Evolutionary conservation across 2,113 vertebrate genomes (phyloP), one percentile per base, ranked within the genome.

Genomic region (Seriola rivoliana): DNA sequence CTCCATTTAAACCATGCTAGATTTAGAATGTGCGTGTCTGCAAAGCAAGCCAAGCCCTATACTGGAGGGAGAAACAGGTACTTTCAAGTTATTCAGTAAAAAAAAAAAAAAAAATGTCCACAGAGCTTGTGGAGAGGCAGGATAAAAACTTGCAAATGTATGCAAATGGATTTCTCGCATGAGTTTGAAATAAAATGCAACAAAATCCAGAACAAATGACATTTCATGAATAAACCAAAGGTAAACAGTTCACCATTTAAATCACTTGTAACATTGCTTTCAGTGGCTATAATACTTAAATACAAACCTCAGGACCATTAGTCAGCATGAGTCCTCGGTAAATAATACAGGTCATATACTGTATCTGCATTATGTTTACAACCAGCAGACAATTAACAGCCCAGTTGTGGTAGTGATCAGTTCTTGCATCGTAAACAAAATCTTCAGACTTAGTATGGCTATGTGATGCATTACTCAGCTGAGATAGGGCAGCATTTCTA

Each of bases 21-120:
- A 88, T 84, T 86, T 82, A 82, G 82, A 88, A 73, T 52, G 52
- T 80, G 75, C 44, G 52, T 81, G 64, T 48, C 25, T 60, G 76
- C 29, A 82, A 38, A 76, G 63, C 16, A 75, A 54, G 54, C 54
- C 67, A 23, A 75, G 73, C 42, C 44, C 75, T 12, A 62, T 0
- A 54, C 69, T 57, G 70, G 10, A 60, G 66, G 16, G 29, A 58
- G 58, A 76, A 70, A 71, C 58, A 81, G 59, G 68, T 63, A 71
- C 71, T 69, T 10, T 16, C 17, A 60, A 72, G 48, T 63, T 81
- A 71, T 48, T 75, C 59, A 40, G 13, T 29, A 42, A 42, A 29
- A 29, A 29, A 40, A 23, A 63, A 68, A 65, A 13, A 57, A 38
- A 54, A 59, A 40, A 48, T 23, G 44, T 57, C 25, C 40, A 32